A percentile compares a stretch with the other conserved stretches of the same genome.
Conservation (phyloP, 2,888 invertebrate genomes). For the Hemistola chrysoprasaria region DNA sequence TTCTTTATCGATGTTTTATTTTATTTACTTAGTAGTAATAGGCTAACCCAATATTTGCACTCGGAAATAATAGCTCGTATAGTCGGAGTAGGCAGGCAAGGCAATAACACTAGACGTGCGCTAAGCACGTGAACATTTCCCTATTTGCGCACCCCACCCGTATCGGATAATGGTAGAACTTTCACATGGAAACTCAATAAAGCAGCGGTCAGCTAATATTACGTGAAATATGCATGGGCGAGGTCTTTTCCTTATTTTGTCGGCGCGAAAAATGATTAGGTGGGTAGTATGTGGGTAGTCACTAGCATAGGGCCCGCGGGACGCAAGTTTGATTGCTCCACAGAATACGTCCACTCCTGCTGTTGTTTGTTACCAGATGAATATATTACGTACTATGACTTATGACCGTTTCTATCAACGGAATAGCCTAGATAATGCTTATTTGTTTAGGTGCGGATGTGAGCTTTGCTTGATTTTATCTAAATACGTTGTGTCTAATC, state of each 20-base stretch:
- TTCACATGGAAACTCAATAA: conserved; percentile 64
- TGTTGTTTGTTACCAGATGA: conserved; percentile 70
- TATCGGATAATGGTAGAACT: conserved; percentile 55
- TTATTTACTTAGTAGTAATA: conserved; percentile 18
- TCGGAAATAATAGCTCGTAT: conserved; percentile 11
- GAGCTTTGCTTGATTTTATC: conserved; percentile 14
- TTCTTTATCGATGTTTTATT: background rate
- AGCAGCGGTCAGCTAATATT: conserved; percentile 64
- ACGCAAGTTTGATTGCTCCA: conserved; percentile 76
- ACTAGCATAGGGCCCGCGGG: conserved; percentile 55
- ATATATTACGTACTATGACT: conserved; percentile 59
- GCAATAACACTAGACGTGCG: conserved; percentile 15
- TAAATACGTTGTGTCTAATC: too few species aligned
- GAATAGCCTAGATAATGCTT: conserved; percentile 28
- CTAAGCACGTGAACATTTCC: conserved; percentile 30
- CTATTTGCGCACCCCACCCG: conserved; percentile 42
- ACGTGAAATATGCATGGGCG: conserved; percentile 72
- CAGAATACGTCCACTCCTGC: conserved; percentile 59
- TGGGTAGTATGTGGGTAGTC: conserved; percentile 48
- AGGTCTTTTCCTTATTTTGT: conserved; percentile 60
- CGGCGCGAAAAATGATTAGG: conserved; percentile 75
- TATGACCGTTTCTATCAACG: conserved; percentile 46
- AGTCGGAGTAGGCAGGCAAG: too few species aligned
- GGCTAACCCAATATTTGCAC: conserved; percentile 7
- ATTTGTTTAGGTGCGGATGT: conserved; percentile 13